Conservation (phyloP, 2,113 vertebrate species). For the Sturnus vulgaris region DNA sequence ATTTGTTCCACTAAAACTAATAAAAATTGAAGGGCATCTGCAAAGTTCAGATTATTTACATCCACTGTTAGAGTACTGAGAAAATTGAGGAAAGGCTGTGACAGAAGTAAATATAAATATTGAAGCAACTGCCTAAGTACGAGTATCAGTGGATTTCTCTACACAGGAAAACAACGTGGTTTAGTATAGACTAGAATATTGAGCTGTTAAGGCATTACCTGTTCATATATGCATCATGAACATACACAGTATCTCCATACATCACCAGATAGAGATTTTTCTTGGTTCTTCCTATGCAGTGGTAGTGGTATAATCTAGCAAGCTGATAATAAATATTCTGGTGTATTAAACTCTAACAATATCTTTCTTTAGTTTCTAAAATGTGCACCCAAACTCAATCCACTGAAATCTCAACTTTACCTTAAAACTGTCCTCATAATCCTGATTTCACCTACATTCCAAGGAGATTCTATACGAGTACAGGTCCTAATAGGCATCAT, state of each 20-base stretch:
- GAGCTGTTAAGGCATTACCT: background rate
- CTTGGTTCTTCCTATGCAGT: background rate
- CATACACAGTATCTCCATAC: background rate
- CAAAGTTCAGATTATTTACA: background rate
- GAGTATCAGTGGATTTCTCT: background rate
- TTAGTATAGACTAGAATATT: background rate
- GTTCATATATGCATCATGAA: background rate
- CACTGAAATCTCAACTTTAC: background rate
- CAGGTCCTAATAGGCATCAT: background rate
- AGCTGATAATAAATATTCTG: background rate
- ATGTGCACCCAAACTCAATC: background rate
- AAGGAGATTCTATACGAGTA: background rate
- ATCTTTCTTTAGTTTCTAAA: background rate
- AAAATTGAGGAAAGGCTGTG: background rate
- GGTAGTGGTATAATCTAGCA: background rate
- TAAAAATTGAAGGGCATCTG: background rate
- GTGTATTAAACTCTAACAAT: background rate
- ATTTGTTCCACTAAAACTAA: background rate
- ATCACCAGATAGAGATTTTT: background rate
- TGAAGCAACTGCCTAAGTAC: background rate
- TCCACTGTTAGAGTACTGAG: background rate
- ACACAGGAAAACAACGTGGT: background rate
- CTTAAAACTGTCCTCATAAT: background rate
- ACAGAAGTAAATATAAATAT: background rate
- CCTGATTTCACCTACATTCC: background rate